Conservation (phyloP, 2,797 vertebrate species). For the Smutsia gigantea region DNA sequence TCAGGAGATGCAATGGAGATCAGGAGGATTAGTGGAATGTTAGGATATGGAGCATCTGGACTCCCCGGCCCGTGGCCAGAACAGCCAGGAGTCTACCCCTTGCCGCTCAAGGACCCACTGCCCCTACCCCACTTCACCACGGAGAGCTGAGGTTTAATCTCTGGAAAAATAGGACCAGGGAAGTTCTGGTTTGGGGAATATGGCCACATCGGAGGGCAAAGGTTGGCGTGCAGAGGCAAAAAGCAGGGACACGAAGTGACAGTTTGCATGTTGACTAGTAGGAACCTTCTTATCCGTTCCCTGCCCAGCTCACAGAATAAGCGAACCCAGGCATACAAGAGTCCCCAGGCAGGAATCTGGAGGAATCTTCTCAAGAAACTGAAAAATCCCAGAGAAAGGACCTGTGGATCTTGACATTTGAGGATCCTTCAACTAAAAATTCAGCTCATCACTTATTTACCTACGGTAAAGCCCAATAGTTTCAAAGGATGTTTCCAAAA, state of each 20-base stretch:
- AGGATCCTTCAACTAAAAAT: not conserved
- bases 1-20: not conserved
- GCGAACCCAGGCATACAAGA: not conserved
- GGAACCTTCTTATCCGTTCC: not conserved
- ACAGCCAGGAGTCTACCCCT: not conserved
- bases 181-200: not conserved
- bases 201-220: not conserved
- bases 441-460: not conserved
- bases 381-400: not conserved
- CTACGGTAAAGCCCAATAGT: not conserved
- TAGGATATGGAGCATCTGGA: not conserved
- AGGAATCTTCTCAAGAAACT: not conserved
- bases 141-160: not conserved
- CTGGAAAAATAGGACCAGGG: not conserved
- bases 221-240: not conserved
- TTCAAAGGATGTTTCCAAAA: not conserved
- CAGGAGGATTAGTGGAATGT: not conserved
- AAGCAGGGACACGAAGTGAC: not conserved
- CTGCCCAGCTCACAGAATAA: not conserved
- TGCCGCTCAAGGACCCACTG: fast-evolving
- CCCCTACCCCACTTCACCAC: not conserved
- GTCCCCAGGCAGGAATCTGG: not conserved
- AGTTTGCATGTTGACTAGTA: not conserved
- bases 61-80: not conserved
- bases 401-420: not conserved